phyloP scores from a whole-genome alignment of 2,888 invertebrate species.

The Seira ritae region DNA sequence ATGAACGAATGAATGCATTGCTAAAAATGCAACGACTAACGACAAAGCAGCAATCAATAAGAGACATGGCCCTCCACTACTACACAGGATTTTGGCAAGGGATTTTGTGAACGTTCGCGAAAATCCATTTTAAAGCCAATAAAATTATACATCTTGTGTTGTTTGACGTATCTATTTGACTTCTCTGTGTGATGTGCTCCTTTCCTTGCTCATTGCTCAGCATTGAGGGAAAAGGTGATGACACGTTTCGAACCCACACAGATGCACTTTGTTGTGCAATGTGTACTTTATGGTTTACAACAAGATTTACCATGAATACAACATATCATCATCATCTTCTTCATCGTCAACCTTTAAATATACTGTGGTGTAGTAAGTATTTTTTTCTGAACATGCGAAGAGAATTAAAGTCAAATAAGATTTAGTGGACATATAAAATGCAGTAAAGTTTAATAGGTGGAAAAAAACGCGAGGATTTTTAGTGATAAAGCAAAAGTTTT shows the following conservation, averaged over 20 bases:
- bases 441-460: slow-evolving; percentile 56
- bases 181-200: not conserved
- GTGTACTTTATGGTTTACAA: slow-evolving; percentile 14
- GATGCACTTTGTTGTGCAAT: slow-evolving; percentile 21
- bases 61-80: not conserved
- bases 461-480: slow-evolving; percentile 29
- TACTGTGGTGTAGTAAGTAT: not conserved
- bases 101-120: not conserved
- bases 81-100: not conserved
- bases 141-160: not conserved
- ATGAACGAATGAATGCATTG: slow-evolving; percentile 12
- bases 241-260: slow-evolving; percentile 11
- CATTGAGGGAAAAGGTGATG: slow-evolving; percentile 13
- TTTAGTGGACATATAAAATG: slow-evolving; percentile 54
- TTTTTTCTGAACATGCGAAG: slow-evolving; percentile 44
- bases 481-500: not conserved
- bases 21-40: not conserved
- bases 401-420: slow-evolving; percentile 62
- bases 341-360: slow-evolving; percentile 9
- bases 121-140: not conserved
- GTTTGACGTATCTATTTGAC: not conserved
- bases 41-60: slow-evolving; percentile 21
- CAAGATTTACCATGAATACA: not conserved
- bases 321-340: slow-evolving; percentile 4
- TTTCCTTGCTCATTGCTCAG: too few relatives aligned